phyloP scores from a whole-genome alignment of 2,113 vertebrate species.

The Galbula dea region DNA sequence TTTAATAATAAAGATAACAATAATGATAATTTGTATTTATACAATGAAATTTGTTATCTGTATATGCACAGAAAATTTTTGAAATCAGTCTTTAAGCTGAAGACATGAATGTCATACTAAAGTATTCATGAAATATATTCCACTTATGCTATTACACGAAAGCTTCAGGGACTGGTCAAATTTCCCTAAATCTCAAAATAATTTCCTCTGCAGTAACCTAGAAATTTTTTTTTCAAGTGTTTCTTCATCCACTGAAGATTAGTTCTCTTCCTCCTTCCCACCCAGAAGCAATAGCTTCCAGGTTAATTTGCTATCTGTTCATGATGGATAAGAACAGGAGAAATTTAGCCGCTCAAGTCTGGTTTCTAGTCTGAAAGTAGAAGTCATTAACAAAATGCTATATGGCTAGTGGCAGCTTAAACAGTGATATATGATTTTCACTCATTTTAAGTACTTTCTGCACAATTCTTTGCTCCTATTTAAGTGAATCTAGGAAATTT shows the following conservation, averaged over 20 bases:
- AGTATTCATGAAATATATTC: background rate
- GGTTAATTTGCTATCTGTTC: background rate
- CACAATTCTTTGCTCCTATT: background rate
- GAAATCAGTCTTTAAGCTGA: background rate
- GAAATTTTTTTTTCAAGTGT: background rate
- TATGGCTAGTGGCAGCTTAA: constrained; percentile 34
- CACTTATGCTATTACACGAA: background rate
- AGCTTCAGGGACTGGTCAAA: background rate
- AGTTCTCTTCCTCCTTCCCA: background rate
- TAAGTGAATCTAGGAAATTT: constrained; percentile 24
- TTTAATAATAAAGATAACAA: background rate
- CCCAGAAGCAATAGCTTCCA: background rate
- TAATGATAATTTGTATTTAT: background rate
- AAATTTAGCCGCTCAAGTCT: constrained; percentile 41
- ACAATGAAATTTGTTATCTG: background rate
- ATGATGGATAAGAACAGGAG: background rate
- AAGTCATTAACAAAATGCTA: constrained; percentile 34
- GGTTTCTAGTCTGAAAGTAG: constrained; percentile 31
- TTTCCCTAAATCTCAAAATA: background rate
- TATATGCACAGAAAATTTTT: background rate
- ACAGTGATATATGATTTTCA: constrained; percentile 37
- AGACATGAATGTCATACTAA: background rate
- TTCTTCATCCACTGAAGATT: background rate
- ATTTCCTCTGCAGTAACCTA: background rate
- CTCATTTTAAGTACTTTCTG: constrained; percentile 45